phyloP scores from a whole-genome alignment of 2,888 invertebrate genomes.

The Patella ulyssiponensis region DNA sequence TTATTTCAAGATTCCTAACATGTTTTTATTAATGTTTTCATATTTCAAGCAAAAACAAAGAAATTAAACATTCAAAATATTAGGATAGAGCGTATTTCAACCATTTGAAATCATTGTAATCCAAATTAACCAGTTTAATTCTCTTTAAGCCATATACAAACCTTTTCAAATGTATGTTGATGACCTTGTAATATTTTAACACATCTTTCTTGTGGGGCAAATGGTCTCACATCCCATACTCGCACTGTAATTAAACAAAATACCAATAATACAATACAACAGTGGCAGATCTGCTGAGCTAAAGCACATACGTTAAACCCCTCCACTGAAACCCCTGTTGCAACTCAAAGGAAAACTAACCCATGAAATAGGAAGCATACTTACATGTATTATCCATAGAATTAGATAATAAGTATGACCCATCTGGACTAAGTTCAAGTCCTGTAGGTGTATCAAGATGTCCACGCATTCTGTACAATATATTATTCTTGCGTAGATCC shows the following conservation, averaged over 20 bases:
- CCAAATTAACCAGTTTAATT: too few species aligned
- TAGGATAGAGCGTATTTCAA: too few species aligned
- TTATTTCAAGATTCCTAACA: too few species aligned
- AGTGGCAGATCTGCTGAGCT: neutral
- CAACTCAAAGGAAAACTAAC: too few species aligned
- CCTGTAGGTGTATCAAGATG: slow-evolving; percentile 96
- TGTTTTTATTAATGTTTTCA: too few species aligned
- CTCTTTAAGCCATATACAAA: slow-evolving; percentile 46
- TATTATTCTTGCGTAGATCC: slow-evolving; percentile 91
- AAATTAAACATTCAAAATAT: too few species aligned
- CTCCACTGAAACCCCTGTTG: neutral
- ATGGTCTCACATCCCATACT: slow-evolving; percentile 97
- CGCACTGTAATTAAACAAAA: slow-evolving; percentile 76
- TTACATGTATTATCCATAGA: slow-evolving; percentile 92
- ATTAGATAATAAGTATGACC: slow-evolving; percentile 89
- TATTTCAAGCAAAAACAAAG: too few species aligned
- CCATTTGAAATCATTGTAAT: too few species aligned
- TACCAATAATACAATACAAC: neutral
- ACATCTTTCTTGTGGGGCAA: slow-evolving; percentile 92
- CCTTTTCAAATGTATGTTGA: slow-evolving; percentile 97
- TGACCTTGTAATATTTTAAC: slow-evolving; percentile 92
- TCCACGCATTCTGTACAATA: slow-evolving; percentile 87
- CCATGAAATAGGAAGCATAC: neutral
- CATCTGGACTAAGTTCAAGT: slow-evolving; percentile 82
- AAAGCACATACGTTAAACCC: neutral